Base-by-base conservation (phyloP, 2,113 vertebrate species). In the Bubo blakistoni region DNA sequence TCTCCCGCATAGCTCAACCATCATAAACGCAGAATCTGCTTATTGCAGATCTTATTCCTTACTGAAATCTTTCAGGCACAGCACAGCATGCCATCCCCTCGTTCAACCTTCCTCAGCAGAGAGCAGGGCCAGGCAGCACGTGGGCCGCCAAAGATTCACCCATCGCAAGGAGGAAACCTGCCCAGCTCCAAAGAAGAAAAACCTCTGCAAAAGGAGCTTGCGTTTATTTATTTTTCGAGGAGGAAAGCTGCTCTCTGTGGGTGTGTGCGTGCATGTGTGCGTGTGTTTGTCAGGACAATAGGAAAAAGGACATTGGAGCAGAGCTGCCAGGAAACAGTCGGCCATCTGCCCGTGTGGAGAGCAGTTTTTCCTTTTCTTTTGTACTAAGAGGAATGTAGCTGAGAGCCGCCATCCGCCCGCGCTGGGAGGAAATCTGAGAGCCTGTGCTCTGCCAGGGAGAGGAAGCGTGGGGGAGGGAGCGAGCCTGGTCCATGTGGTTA, bases 361-460 rank as follows among this genome's bases (percentile, higher is more conserved):
- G 79, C 65, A 69, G 46, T 88, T 94, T 93, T 94, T 49, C 93
- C 93, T 87, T 47, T 74, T 57, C 88, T 96, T 94, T 96, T 94
- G 90, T 91, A 63, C 7, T 0, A 52, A 42, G 55, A 95, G 92
- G 94, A 97, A 96, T 90, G 93, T 8, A 96, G 92, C 81, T 8
- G 36, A 27, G 81, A 92, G 90, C 92, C 73, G 65, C 93, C 94
- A 88, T 94, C 96, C 78, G 65, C 94, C 91, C 27, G 49, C 74
- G 67, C 93, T 66, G 89, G 85, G 96, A 96, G 95, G 95, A 97
- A 97, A 97, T 80, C 89, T 86, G 90, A 97, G 96, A 55, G 72
- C 32, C 67, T 62, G 4, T 1, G 66, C 93, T 34, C 26, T 46
- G 94, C 86, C 92, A 89, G 86, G 81, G 65, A 96, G 86, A 96